Evolutionary conservation across 2,888 invertebrate species (phyloP), one percentile per base, ranked within the genome.

Genomic region (Malthinus flaveolus): DNA sequence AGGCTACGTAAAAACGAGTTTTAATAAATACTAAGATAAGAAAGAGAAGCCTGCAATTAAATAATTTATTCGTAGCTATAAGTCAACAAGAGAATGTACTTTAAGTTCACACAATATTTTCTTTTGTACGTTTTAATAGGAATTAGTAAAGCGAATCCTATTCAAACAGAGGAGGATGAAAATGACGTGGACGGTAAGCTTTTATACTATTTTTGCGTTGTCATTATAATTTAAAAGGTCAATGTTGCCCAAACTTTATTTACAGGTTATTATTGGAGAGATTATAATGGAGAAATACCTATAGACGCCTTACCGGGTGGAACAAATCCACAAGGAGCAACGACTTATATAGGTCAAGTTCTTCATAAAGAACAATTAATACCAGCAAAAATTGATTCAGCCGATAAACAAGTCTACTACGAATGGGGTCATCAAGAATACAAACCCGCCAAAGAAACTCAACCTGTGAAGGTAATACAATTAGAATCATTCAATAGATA

Each of bases 221-320:
- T n/a, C n/a, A n/a, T 23, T 3, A 23, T 23, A 3, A 23, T 23
- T 23, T 23, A 23, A 23, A 23, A 23, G 5, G 23, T 23, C n/a
- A n/a, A n/a, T 23, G 23, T 23, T 8, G 5, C 32, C 7, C 32
- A 6, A 46, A 11, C 1, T 32, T 9, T 31, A 10, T 3, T 34
- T 31, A 9, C 32, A 57, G 56, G 51, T 5, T 51, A 57, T 42
- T 52, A 57, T 12, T 57, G 57, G 57, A 51, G 57, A 47, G 57
- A 51, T 6, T 57, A 52, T 13, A 37, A 7, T 10, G 37, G 37
- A 9, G 13, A 13, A n/a, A 31, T 52, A 8, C 51, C 51, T 9
- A 12, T 32, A 1, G 49, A 49, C 10, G 49, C 49, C 7, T 15
- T 49, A 6, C 31, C n/a, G 7, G 49, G 49, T 11, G 49, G 49